Conservation (phyloP, 2,113 vertebrate genomes). For the Sceloporus undulatus region DNA sequence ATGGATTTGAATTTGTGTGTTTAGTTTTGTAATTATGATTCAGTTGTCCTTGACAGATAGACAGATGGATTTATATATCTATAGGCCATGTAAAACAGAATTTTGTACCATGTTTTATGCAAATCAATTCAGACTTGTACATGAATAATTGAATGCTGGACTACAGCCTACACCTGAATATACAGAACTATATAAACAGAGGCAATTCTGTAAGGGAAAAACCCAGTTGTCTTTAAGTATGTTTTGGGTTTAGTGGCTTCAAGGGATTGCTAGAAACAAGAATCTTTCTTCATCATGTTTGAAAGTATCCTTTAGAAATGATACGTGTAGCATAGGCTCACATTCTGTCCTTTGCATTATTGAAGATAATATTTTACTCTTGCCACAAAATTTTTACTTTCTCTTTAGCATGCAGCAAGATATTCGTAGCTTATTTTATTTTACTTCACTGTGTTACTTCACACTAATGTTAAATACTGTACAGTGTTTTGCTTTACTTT, state of each 20-base stretch:
- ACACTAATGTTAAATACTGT: no score
- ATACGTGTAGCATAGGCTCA: not conserved
- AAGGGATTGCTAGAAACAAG: no score
- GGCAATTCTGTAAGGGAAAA: no score
- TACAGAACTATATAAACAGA: no score
- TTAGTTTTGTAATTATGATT: not conserved
- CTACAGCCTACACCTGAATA: no score
- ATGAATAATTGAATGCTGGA: not conserved
- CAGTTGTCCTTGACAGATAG: not conserved
- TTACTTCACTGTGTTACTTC: not conserved
- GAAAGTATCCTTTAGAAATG: not conserved
- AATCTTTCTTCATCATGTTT: not conserved
- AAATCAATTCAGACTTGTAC: not conserved
- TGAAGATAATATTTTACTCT: not conserved
- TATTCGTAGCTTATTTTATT: not conserved
- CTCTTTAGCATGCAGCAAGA: not conserved
- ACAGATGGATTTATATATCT: not conserved
- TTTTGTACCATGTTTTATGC: not conserved
- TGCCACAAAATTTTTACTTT: not conserved
- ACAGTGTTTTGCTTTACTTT: not conserved
- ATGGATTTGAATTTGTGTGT: not conserved
- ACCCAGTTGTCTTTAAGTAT: no score
- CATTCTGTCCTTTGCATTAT: not conserved
- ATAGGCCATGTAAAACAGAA: not conserved
- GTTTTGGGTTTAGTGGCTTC: no score